Evolutionary conservation across 2,113 vertebrate genomes (phyloP).

Genomic region (Azemiops feae): DNA sequence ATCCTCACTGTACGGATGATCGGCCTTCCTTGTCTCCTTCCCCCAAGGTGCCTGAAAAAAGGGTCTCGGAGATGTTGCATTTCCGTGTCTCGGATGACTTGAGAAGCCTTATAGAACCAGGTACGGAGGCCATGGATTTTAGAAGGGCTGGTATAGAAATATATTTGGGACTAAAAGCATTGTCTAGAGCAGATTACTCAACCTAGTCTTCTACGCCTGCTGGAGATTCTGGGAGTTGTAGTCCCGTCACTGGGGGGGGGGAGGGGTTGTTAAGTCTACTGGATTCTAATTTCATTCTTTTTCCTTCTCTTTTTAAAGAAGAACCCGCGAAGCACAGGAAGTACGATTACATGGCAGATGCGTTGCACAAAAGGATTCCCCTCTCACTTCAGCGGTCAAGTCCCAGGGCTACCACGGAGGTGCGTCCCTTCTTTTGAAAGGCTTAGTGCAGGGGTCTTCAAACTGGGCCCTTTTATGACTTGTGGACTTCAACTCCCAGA

Average conservation of each 20-base stretch:
- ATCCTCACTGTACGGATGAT: neutral
- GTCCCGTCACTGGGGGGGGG: neutral
- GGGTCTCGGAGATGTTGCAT: conserved; percentile 61
- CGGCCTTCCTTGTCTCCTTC: neutral
- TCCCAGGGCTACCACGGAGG: conserved; percentile 15
- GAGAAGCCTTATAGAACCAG: conserved; percentile 28
- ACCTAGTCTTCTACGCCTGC: neutral
- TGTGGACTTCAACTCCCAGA: no score
- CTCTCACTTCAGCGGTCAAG: conserved; percentile 6
- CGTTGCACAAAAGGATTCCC: conserved; percentile 7
- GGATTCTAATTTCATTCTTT: neutral
- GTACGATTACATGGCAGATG: neutral
- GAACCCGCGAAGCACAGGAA: conserved; percentile 18
- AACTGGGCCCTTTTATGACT: no score
- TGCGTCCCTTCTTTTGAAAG: neutral
- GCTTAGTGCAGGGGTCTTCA: no score
- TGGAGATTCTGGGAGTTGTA: neutral
- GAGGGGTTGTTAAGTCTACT: neutral
- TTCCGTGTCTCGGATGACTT: conserved; percentile 60
- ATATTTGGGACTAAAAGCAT: neutral
- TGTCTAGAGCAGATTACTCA: neutral
- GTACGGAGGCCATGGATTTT: neutral
- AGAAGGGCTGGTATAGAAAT: neutral
- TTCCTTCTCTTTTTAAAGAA: neutral
- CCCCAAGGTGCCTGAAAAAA: conserved; percentile 60